Evolutionary conservation across 2,888 invertebrate genomes (phyloP).

Genomic region (Geophilus truncorum): DNA sequence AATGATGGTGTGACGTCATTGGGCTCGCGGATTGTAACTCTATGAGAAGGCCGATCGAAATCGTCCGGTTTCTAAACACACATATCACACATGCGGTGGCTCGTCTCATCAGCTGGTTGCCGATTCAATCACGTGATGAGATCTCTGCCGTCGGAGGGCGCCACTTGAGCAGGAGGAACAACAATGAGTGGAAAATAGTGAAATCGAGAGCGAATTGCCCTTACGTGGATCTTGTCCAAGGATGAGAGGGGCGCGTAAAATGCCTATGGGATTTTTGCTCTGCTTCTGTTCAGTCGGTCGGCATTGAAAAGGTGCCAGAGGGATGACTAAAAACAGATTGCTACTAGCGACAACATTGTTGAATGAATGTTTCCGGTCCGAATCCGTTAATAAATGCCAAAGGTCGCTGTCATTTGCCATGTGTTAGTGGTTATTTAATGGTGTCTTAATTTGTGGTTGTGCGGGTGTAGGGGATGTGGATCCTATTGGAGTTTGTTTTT

Average conservation of each 20-base stretch:
- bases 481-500: too few species aligned
- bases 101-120: not conserved
- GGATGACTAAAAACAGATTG: constrained; percentile 2
- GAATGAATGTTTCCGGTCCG: not conserved
- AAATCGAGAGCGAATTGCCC: not conserved
- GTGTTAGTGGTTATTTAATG: not conserved
- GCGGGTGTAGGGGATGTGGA: too few species aligned
- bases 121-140: not conserved
- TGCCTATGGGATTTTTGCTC: not conserved
- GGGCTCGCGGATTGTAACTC: too few species aligned
- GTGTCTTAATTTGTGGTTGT: not conserved
- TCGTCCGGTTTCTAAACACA: not conserved
- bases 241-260: not conserved
- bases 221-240: not conserved
- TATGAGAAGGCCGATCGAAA: not conserved
- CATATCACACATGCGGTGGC: not conserved
- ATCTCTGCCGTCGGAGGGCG: not conserved
- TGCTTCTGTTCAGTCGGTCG: not conserved
- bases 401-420: not conserved
- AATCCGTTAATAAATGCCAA: not conserved
- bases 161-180: constrained; percentile 22
- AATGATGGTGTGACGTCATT: not conserved
- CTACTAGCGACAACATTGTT: not conserved
- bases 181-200: not conserved
- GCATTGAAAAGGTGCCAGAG: not conserved